Percentiles rank a stretch among this genome's conserved stretches.
phyloP scores from a whole-genome alignment of 2,113 vertebrate genomes.

The Pavo muticus region DNA sequence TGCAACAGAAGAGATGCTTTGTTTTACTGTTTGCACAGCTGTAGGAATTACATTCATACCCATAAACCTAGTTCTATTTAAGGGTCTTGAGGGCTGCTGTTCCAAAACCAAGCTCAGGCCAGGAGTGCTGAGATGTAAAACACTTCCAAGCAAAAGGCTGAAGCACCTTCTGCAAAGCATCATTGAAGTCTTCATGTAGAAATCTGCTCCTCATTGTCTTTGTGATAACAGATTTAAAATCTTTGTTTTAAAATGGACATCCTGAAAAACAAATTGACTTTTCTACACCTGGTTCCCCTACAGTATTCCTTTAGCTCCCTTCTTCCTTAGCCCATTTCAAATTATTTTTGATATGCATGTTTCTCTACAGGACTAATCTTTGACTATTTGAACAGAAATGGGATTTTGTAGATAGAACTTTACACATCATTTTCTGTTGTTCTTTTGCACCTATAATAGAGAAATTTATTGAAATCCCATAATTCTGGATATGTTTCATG shows the following conservation, averaged over 20 bases:
- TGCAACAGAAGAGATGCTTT: conserved; percentile 17
- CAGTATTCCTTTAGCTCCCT: background rate
- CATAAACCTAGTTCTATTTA: conserved; percentile 39
- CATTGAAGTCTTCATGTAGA: background rate
- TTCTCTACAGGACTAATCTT: background rate
- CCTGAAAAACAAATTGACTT: background rate
- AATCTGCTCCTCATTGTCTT: background rate
- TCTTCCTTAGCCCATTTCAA: background rate
- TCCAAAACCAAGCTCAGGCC: background rate
- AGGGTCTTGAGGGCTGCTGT: conserved; percentile 28
- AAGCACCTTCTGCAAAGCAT: background rate
- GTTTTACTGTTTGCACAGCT: conserved; percentile 35
- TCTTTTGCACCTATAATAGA: background rate
- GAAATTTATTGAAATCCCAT: background rate
- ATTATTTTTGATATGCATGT: background rate
- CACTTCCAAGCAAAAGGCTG: background rate
- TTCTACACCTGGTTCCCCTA: background rate
- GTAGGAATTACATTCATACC: conserved; percentile 32
- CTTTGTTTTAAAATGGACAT: background rate
- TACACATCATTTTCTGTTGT: background rate
- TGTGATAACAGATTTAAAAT: background rate
- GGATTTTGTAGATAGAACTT: background rate
- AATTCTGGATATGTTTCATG: background rate
- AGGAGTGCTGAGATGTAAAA: background rate
- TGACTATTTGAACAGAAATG: background rate